A percentile compares a stretch with the other conserved stretches of the same genome.
phyloP scores from a whole-genome alignment of 2,113 vertebrate species.

The Egretta garzetta region DNA sequence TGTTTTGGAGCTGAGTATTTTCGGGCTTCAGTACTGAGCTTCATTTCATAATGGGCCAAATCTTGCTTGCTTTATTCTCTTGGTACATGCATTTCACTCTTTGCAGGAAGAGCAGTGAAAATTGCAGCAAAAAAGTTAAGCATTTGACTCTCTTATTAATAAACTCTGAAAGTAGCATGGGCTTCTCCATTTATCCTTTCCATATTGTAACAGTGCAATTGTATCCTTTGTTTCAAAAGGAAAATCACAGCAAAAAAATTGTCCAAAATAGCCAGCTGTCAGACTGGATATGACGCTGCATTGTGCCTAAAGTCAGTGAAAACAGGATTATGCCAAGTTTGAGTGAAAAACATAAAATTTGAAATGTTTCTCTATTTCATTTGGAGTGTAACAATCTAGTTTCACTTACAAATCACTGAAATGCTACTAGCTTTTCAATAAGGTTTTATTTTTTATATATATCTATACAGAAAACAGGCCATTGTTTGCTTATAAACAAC shows the following conservation, averaged over 20 bases:
- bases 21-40: background rate
- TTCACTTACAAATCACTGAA: background rate
- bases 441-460: background rate
- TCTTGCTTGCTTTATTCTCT: background rate
- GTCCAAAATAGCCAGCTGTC: background rate
- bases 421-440: background rate
- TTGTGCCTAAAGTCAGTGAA: background rate
- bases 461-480: background rate
- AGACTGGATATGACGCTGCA: background rate
- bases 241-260: background rate
- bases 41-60: background rate
- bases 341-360: background rate
- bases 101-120: background rate
- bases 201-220: background rate
- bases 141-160: background rate
- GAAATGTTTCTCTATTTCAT: background rate
- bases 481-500: background rate
- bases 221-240: background rate
- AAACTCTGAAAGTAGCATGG: background rate
- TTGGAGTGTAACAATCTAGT: background rate
- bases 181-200: background rate
- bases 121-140: background rate
- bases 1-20: background rate
- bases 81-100: background rate
- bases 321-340: background rate